Evolutionary conservation across 1,140 invertebrate genomes (phyloP).

Genomic region (Halyomorpha halys): DNA sequence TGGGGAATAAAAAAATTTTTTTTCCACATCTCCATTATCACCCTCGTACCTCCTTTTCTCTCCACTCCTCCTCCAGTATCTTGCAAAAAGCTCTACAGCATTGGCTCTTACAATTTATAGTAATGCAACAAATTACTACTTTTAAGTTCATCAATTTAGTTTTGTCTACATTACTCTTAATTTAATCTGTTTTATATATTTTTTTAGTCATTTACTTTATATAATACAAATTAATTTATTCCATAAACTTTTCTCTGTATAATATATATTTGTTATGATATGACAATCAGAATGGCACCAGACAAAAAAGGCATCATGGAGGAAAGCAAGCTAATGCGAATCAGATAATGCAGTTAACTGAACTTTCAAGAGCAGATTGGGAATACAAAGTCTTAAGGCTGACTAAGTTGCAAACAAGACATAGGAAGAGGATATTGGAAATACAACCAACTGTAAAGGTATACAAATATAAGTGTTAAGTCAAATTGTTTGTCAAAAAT

Average conservation of each 20-base stretch:
- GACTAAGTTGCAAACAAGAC: slow-evolving; percentile 48
- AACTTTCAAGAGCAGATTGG: slow-evolving; percentile 8
- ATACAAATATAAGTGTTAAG: slow-evolving; percentile 16
- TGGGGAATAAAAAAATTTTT: too few relatives aligned
- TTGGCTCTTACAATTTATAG: too few relatives aligned
- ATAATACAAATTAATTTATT: too few relatives aligned
- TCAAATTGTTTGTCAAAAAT: too few relatives aligned
- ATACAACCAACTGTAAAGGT: slow-evolving; percentile 54
- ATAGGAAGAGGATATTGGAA: slow-evolving; percentile 50
- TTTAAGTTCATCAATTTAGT: too few relatives aligned
- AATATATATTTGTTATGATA: neutral
- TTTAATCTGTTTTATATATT: neutral
- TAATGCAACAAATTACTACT: too few relatives aligned
- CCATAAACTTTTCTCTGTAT: neutral
- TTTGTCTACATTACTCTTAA: neutral
- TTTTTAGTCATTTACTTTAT: too few relatives aligned
- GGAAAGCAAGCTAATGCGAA: neutral
- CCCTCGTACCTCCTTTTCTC: too few relatives aligned
- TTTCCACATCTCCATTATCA: too few relatives aligned
- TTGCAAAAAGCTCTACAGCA: too few relatives aligned
- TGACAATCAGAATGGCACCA: slow-evolving; percentile 35
- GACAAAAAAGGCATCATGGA: slow-evolving; percentile 33
- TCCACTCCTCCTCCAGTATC: too few relatives aligned
- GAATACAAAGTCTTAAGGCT: slow-evolving; percentile 41
- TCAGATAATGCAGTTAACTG: neutral